Evolutionary conservation across 1,140 invertebrate species (phyloP).

Genomic region (Holotrichia oblita): DNA sequence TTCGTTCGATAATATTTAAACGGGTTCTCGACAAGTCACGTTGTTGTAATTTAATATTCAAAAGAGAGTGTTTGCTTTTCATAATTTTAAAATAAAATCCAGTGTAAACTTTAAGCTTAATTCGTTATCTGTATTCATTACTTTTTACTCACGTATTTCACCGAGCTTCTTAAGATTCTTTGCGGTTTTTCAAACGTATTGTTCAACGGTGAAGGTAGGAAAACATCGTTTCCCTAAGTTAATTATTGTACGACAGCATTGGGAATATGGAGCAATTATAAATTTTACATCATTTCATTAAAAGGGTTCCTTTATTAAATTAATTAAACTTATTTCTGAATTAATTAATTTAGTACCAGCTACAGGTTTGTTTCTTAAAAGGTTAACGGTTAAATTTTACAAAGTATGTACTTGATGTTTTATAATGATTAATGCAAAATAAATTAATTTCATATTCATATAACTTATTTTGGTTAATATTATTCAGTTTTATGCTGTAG

Average conservation of each 20-base stretch:
- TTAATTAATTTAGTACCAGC: slow-evolving; percentile 9
- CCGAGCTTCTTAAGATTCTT: slow-evolving; percentile 8
- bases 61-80: slow-evolving; percentile 22
- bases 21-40: slow-evolving; percentile 1
- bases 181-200: slow-evolving; percentile 9
- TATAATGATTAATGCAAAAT: not conserved
- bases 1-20: not conserved
- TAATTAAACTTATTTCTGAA: slow-evolving; percentile 14
- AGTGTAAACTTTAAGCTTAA: slow-evolving; percentile 18
- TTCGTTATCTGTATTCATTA: slow-evolving; percentile 34
- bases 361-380: not conserved
- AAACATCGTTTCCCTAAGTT: not conserved
- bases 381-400: not conserved
- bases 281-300: not conserved
- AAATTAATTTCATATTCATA: too few species aligned
- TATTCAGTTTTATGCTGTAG: too few species aligned
- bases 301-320: slow-evolving; percentile 9
- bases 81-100: slow-evolving; percentile 35
- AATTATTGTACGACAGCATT: not conserved
- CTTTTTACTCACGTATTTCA: slow-evolving; percentile 1
- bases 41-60: slow-evolving; percentile 32
- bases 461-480: too few species aligned
- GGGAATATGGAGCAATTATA: not conserved
- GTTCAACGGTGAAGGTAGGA: not conserved
- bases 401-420: not conserved